Evolutionary conservation across 2,888 invertebrate species (phyloP), one percentile per base, ranked within the genome.

Genomic region (Heliconius hortense): DNA sequence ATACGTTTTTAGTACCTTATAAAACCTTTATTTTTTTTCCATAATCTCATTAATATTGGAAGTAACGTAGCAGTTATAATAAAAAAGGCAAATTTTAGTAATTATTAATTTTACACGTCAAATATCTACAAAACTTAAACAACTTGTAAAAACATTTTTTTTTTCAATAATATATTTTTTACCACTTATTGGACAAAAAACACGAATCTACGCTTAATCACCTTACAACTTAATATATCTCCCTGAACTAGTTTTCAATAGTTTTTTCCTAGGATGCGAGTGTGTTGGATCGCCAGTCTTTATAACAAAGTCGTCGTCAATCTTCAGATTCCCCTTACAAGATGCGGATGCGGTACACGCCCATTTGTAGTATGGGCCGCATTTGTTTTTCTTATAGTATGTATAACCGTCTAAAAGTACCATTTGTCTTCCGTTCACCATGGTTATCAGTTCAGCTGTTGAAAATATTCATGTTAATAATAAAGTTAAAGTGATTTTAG

Each of bases 351-450:
- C 24, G 4, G 78, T 79, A 60, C 79, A 79, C 28, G 74, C 76
- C 79, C 79, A 79, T 43, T 60, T 74, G 68, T 39, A 71, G 1
- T 68, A 67, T 8, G 48, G 39, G 1, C 76, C 73, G 28, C 66
- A 72, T 66, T 69, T 78, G 48, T 76, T 73, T 68, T 79, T 79
- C 64, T 73, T 78, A 26, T 79, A 79, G 43, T 78, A 79, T 2
- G 79, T 78, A 21, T 68, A 75, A 26, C 80, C 80, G 48, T 81
- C 77, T 63, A 69, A 28, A 35, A 78, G 43, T 3, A 78, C 64
- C 28, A 79, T 74, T 26, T 68, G 66, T 18, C 64, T 79, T n/a
- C 79, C 79, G 56, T 79, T 79, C 1, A 78, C 68, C 79, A 78
- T 79, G 21, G 77, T 77, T 69, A 79, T 68, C 18, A 79, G 28